These are phyloP conservation scores for Pseudochirops corinnae DNA, from an alignment of 2,797 vertebrate genomes.

Conservation along the genomic window DNA sequence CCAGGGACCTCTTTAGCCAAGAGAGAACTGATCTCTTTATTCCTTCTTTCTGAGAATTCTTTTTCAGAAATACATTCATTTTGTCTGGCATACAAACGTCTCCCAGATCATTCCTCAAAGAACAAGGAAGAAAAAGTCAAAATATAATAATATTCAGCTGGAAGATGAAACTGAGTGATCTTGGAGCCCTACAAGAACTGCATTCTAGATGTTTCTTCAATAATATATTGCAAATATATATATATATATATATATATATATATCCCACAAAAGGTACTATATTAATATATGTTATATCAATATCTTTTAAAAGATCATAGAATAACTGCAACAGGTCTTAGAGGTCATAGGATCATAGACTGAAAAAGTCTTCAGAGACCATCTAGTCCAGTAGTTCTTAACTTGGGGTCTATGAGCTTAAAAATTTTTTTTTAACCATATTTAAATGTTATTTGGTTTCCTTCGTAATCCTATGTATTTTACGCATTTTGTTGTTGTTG, in stretches of 20 bases:
- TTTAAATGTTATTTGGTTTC: not conserved
- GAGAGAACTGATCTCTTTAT: not conserved
- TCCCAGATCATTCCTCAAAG: not conserved
- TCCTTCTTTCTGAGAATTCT: conserved; percentile 46
- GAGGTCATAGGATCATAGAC: not conserved
- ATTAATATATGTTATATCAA: not conserved
- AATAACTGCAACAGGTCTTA: not conserved
- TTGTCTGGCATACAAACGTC: conserved; percentile 39
- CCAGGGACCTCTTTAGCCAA: conserved; percentile 25
- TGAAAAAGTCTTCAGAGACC: not conserved
- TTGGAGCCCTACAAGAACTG: not conserved
- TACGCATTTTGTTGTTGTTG: not conserved
- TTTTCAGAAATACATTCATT: conserved; percentile 25
- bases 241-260: not conserved
- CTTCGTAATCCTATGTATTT: not conserved
- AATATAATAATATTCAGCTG: not conserved
- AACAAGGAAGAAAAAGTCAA: conserved; percentile 24
- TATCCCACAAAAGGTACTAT: not conserved
- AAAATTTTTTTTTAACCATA: not conserved
- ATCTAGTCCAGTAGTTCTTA: not conserved
- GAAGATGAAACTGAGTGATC: not conserved
- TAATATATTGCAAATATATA: not conserved
- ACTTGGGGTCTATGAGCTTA: not conserved
- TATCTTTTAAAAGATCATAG: not conserved
- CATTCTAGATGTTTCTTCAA: not conserved